phyloP scores from a whole-genome alignment of 2,797 vertebrate genomes.

The Limosa lapponica region DNA sequence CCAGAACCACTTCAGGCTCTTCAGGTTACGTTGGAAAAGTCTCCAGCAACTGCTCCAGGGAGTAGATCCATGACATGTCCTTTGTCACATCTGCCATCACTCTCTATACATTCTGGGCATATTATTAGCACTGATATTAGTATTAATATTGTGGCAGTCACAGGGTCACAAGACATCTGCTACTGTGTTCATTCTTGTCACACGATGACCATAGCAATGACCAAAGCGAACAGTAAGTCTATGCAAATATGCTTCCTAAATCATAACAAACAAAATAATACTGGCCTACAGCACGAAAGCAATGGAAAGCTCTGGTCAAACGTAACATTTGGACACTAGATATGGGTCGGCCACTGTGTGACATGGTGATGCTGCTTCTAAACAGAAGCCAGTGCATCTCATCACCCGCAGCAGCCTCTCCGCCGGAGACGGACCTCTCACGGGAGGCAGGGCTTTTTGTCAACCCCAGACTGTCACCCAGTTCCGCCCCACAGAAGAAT shows the following conservation, averaged over 20 bases:
- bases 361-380: no score
- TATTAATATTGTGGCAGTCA: background rate
- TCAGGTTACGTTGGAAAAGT: background rate
- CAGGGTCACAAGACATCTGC: background rate
- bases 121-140: background rate
- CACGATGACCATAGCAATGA: fast-evolving
- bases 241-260: background rate
- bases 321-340: background rate
- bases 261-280: background rate
- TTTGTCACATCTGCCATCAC: background rate
- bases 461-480: background rate
- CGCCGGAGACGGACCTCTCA: fast-evolving
- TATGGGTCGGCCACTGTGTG: background rate
- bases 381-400: no score
- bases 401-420: fast-evolving
- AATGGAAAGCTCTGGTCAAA: background rate
- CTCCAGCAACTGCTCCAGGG: background rate
- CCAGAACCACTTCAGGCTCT: background rate
- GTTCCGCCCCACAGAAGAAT: background rate
- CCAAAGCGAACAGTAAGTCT: background rate
- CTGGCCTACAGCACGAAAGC: fast-evolving
- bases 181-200: background rate
- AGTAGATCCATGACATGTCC: fast-evolving
- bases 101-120: fast-evolving
- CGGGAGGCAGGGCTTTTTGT: background rate